These are phyloP conservation scores for Schizaphis graminum DNA, from an alignment of 2,888 invertebrate genomes.

Conservation along the genomic window DNA sequence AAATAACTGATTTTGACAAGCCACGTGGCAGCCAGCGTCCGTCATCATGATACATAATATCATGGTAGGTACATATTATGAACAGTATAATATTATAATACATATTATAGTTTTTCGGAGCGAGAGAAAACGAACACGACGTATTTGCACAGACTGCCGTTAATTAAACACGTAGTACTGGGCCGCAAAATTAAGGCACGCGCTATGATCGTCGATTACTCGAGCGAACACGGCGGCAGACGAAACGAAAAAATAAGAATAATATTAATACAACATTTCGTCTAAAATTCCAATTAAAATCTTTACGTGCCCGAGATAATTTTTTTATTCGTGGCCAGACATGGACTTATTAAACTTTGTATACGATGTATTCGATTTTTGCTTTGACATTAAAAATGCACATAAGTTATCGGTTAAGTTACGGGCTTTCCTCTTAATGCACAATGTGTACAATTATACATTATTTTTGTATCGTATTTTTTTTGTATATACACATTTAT, in stretches of 20 bases:
- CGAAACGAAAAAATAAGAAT: neutral
- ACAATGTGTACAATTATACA: neutral
- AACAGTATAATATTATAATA: neutral
- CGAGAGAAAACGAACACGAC: neutral
- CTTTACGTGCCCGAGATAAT: neutral
- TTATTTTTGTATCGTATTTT: neutral
- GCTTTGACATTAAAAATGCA: neutral
- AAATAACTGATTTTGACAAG: neutral
- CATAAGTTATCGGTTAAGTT: slow-evolving; percentile 22
- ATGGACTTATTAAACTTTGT: neutral
- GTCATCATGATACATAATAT: neutral
- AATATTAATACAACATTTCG: neutral
- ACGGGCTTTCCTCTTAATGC: neutral
- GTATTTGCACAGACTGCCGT: neutral
- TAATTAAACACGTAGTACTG: neutral
- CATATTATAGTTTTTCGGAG: neutral
- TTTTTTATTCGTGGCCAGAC: neutral
- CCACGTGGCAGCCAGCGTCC: neutral
- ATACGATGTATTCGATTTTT: neutral
- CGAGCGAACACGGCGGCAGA: neutral
- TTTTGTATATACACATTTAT: neutral
- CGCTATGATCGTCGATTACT: neutral
- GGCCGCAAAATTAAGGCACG: neutral
- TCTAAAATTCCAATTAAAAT: neutral
- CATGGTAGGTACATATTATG: neutral